phyloP scores from a whole-genome alignment of 2,113 vertebrate species.

The Turnix velox region DNA sequence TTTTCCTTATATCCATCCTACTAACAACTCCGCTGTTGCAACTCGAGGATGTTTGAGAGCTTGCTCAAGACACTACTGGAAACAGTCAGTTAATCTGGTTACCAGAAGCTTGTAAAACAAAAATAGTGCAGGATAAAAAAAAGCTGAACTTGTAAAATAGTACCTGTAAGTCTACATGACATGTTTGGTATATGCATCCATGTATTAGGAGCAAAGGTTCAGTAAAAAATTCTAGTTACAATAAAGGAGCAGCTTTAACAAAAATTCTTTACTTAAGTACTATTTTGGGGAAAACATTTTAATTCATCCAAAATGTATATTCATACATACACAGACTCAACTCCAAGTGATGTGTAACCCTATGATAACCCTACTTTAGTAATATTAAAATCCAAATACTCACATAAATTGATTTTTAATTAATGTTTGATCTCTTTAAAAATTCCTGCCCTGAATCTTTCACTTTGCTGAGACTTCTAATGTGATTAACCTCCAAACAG shows the following conservation, averaged over 20 bases:
- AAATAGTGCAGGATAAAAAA: neutral
- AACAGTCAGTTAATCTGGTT: neutral
- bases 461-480: neutral
- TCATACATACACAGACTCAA: neutral
- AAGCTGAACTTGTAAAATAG: neutral
- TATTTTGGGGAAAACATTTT: neutral
- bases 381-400: neutral
- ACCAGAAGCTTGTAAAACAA: neutral
- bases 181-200: neutral
- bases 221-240: neutral
- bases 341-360: neutral
- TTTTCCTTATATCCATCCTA: neutral
- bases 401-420: neutral
- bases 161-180: fast-evolving
- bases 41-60: neutral
- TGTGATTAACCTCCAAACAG: neutral
- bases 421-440: neutral
- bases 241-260: neutral
- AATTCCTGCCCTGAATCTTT: neutral
- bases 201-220: neutral
- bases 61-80: neutral
- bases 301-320: neutral
- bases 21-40: neutral
- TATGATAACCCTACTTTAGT: neutral
- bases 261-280: neutral